Percentiles rank a stretch among this genome's conserved stretches.
Evolutionary conservation across 2,888 invertebrate species (phyloP).

Genomic region (Meandrusa payeni): DNA sequence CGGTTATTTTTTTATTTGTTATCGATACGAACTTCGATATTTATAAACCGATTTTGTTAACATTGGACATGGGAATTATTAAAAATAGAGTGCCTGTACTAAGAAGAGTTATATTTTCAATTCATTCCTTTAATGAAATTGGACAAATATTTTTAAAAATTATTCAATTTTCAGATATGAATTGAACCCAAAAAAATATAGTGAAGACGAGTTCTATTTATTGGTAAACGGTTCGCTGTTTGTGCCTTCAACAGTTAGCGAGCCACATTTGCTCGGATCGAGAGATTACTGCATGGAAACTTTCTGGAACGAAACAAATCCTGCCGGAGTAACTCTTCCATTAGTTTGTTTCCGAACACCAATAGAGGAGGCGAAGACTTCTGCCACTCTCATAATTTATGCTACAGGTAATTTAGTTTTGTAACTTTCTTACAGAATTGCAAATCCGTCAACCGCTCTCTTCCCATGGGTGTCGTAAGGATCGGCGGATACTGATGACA

Average conservation of each 20-base stretch:
- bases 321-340: conserved; percentile 71
- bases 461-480: conserved; percentile 13
- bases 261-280: conserved; percentile 67
- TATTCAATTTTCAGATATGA: conserved; percentile 66
- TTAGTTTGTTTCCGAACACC: conserved; percentile 75
- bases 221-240: conserved; percentile 81
- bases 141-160: conserved; percentile 15
- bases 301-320: conserved; percentile 66
- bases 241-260: conserved; percentile 68
- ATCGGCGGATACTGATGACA: conserved; percentile 9
- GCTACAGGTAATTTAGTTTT: conserved; percentile 53
- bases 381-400: conserved; percentile 60
- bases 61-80: no score
- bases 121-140: no score
- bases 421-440: conserved; percentile 13
- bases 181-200: conserved; percentile 68
- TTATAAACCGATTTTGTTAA: no score
- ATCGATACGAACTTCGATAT: no score
- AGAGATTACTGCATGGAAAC: conserved; percentile 83
- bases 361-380: conserved; percentile 53
- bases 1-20: no score
- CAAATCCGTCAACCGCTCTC: conserved; percentile 1
- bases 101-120: no score
- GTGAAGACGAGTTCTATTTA: conserved; percentile 79
- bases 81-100: no score